Evolutionary conservation across 2,888 invertebrate genomes (phyloP).

Genomic region (Microchrysa polita): DNA sequence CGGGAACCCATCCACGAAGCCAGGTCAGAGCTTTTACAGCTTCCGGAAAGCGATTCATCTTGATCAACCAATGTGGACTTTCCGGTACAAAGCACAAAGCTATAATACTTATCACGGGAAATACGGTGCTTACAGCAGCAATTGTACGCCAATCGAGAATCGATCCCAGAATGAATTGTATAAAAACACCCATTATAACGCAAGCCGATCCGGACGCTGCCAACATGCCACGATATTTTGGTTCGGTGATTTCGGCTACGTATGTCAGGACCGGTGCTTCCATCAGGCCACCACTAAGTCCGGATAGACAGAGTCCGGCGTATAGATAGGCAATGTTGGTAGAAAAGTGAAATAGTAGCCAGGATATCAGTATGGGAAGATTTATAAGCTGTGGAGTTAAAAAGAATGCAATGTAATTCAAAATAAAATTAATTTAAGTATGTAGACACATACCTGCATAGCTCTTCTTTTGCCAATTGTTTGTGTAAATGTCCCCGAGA

Average conservation of each 20-base stretch:
- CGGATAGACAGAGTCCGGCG: slow-evolving; percentile 75
- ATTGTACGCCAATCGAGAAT: slow-evolving; percentile 77
- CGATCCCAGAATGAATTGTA: slow-evolving; percentile 78
- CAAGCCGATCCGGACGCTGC: slow-evolving; percentile 80
- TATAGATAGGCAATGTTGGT: slow-evolving; percentile 72
- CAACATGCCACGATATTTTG: slow-evolving; percentile 78
- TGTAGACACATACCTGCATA: slow-evolving; percentile 71
- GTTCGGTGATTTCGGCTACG: slow-evolving; percentile 85
- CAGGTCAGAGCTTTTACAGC: slow-evolving; percentile 78
- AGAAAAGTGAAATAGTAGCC: slow-evolving; percentile 78
- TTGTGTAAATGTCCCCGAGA: slow-evolving; percentile 77
- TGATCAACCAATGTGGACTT: slow-evolving; percentile 82
- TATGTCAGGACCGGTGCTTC: slow-evolving; percentile 87
- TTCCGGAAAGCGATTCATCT: slow-evolving; percentile 72
- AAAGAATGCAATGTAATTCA: not conserved
- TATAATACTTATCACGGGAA: slow-evolving; percentile 72
- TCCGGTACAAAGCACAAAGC: slow-evolving; percentile 80
- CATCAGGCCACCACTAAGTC: slow-evolving; percentile 79
- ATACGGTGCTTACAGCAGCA: slow-evolving; percentile 73
- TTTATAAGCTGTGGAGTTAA: slow-evolving; percentile 67
- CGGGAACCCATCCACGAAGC: slow-evolving; percentile 80
- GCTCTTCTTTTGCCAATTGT: slow-evolving; percentile 76
- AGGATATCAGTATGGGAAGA: slow-evolving; percentile 77
- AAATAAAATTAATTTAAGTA: not conserved
- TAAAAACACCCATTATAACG: slow-evolving; percentile 79